Percentiles rank a stretch among this genome's conserved stretches.
These are phyloP conservation scores for Acheta domesticus DNA, from an alignment of 2,888 invertebrate genomes.

Conservation along the genomic window DNA sequence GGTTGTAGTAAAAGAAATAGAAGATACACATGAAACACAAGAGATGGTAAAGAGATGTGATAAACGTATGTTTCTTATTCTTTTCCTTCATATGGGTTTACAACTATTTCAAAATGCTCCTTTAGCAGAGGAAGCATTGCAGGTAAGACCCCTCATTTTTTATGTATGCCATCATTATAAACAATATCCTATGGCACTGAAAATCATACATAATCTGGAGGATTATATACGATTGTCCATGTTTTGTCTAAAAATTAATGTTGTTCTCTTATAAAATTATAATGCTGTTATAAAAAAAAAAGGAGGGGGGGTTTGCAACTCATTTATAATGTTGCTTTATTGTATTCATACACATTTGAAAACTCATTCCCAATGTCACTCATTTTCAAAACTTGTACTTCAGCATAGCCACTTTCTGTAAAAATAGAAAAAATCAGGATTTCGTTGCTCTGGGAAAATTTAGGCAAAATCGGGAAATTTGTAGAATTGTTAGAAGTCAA, in stretches of 20 bases:
- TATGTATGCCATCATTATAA: neutral
- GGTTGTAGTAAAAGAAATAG: slow-evolving; percentile 54
- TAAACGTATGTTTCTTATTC: slow-evolving; percentile 61
- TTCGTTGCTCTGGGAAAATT: too few species aligned
- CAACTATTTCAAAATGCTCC: slow-evolving; percentile 70
- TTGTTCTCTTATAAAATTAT: neutral
- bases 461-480: too few species aligned
- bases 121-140: slow-evolving; percentile 53
- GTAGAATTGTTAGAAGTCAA: too few species aligned
- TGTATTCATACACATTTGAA: too few species aligned
- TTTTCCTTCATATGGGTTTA: slow-evolving; percentile 68
- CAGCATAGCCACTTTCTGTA: too few species aligned
- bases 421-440: too few species aligned
- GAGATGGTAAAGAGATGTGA: slow-evolving; percentile 45
- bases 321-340: too few species aligned
- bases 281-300: too few species aligned
- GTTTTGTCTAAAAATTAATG: neutral
- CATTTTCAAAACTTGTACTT: too few species aligned
- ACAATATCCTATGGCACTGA: neutral
- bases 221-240: too few species aligned
- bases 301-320: too few species aligned
- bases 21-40: slow-evolving; percentile 41
- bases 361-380: too few species aligned
- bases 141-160: slow-evolving; percentile 28
- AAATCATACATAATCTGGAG: neutral